phyloP scores from a whole-genome alignment of 1,140 invertebrate genomes.

The Tetraneura akinire region DNA sequence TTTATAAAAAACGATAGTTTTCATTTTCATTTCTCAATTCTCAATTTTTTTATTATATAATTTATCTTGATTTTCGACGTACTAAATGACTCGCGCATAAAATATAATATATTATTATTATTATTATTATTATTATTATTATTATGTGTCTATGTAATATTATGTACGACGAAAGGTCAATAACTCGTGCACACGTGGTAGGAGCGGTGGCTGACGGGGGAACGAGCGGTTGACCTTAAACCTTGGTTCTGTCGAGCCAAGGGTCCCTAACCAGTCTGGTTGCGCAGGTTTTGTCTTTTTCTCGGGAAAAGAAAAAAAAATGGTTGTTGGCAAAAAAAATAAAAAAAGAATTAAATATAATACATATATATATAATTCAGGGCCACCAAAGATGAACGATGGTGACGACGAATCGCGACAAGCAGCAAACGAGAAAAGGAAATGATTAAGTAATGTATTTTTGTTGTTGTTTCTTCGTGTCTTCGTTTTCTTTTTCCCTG shows the following conservation, averaged over 20 bases:
- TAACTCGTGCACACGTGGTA: conserved; percentile 31
- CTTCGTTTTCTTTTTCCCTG: too few species aligned
- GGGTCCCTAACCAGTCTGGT: conserved; percentile 35
- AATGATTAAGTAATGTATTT: too few species aligned
- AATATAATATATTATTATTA: too few species aligned
- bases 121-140: too few species aligned
- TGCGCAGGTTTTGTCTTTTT: conserved; percentile 18
- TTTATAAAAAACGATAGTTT: too few species aligned
- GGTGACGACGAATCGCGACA: background rate
- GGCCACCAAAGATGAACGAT: conserved; percentile 22
- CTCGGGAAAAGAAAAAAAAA: background rate
- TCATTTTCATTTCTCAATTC: too few species aligned
- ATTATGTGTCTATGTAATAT: too few species aligned
- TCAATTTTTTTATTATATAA: too few species aligned
- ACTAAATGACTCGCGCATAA: too few species aligned
- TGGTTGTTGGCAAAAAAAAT: background rate
- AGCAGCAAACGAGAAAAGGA: too few species aligned
- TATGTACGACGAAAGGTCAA: background rate
- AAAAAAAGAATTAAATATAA: background rate
- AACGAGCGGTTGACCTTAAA: conserved; percentile 48
- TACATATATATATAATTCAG: background rate
- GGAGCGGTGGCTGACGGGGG: background rate
- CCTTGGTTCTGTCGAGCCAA: conserved; percentile 2
- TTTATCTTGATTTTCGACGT: too few species aligned
- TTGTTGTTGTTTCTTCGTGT: too few species aligned